phyloP scores from a whole-genome alignment of 2,113 vertebrate genomes.

The Pluvianellus socialis region DNA sequence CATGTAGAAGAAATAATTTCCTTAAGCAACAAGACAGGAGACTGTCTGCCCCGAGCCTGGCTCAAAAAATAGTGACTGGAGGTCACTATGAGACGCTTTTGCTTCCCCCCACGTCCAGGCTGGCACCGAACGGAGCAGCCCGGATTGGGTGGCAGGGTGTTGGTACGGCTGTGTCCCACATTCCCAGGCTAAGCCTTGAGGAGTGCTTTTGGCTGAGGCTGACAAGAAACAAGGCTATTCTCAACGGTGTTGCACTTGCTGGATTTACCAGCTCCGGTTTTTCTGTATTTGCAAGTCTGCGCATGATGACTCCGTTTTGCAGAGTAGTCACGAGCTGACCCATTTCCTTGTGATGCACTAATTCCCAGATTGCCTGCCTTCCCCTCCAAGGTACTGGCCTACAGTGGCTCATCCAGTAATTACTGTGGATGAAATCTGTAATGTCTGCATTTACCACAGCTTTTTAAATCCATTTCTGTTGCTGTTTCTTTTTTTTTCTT shows the following conservation, averaged over 20 bases:
- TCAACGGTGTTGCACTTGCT: not conserved
- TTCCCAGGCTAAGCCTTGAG: not conserved
- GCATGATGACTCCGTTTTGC: accelerated
- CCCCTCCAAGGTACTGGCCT: not conserved
- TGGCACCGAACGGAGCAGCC: not conserved
- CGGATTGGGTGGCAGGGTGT: not conserved
- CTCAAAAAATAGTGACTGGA: not conserved
- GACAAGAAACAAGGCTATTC: not conserved
- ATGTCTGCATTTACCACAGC: not conserved
- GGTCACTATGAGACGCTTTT: not conserved
- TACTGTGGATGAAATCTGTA: not conserved
- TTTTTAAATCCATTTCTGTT: not conserved
- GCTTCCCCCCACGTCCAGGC: not conserved
- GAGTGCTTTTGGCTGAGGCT: not conserved
- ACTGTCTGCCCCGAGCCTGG: not conserved
- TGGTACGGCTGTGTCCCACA: not conserved
- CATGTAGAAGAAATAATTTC: not conserved
- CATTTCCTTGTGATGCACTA: not conserved
- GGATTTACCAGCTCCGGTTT: not conserved
- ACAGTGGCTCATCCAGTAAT: not conserved
- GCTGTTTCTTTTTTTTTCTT: not conserved
- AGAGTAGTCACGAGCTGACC: not conserved
- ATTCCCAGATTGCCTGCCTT: not conserved
- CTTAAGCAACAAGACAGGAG: not conserved
- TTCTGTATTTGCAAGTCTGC: not conserved